Evolutionary conservation across 2,113 vertebrate species (phyloP).

Genomic region (Ptychochromis oligacanthus): DNA sequence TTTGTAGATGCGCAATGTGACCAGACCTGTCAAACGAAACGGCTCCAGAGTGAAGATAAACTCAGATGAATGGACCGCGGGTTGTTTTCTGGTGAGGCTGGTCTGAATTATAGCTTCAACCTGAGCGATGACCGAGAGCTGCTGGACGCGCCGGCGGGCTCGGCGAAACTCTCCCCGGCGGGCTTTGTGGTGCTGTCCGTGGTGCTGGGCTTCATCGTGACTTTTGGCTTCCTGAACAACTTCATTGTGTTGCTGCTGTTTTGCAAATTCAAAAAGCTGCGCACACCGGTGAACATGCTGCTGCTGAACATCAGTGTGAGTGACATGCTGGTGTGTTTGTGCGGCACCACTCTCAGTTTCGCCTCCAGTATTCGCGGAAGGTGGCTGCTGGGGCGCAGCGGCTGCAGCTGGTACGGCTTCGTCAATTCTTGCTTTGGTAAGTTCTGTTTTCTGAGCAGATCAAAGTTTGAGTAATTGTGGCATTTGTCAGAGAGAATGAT

Average conservation of each 20-base stretch:
- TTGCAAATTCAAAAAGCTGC: conserved; percentile 88
- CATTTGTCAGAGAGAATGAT: neutral
- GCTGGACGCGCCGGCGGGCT: conserved; percentile 53
- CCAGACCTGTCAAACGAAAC: neutral
- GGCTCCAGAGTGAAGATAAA: conserved; percentile 12
- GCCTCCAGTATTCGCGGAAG: conserved; percentile 84
- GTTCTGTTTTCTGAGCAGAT: conserved; percentile 34
- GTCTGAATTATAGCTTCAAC: conserved; percentile 74
- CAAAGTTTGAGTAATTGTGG: neutral
- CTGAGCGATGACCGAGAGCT: conserved; percentile 66
- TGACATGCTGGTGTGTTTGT: conserved; percentile 90
- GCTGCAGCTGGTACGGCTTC: conserved; percentile 92
- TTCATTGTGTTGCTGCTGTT: conserved; percentile 87
- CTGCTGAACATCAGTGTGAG: conserved; percentile 91
- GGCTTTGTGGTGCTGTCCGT: conserved; percentile 85
- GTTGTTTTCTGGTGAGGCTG: conserved; percentile 73
- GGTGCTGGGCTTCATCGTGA: conserved; percentile 87
- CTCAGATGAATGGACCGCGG: conserved; percentile 66
- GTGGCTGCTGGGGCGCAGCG: conserved; percentile 86
- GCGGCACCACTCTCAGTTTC: conserved; percentile 89
- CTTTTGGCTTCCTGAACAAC: conserved; percentile 90
- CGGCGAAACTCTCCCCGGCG: conserved; percentile 74
- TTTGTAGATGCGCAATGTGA: conserved; percentile 23
- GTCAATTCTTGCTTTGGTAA: conserved; percentile 93
- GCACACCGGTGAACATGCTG: conserved; percentile 90